Conservation (phyloP, 2,888 invertebrate species). For the Pandemis corylana region DNA sequence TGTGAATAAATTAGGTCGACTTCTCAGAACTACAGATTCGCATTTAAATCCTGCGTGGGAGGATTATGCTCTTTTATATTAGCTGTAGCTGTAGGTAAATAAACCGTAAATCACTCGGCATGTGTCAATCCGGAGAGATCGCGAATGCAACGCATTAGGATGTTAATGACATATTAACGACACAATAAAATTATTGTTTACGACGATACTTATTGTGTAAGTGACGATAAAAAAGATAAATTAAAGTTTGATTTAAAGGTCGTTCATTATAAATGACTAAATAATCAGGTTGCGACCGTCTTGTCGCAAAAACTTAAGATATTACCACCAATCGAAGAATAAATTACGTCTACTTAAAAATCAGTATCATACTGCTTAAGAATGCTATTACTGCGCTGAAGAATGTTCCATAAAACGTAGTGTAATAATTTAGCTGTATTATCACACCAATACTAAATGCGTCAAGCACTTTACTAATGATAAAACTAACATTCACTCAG, state of each 20-base stretch:
- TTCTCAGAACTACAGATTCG: conserved; percentile 28
- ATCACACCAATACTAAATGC: conserved; percentile 19
- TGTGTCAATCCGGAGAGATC: conserved; percentile 17
- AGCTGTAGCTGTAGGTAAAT: not conserved
- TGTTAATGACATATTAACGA: conserved; percentile 29
- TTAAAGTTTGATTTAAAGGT: not conserved
- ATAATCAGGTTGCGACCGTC: not conserved
- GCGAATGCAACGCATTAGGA: conserved; percentile 11
- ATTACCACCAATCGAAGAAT: not conserved
- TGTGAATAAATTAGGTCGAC: conserved; percentile 36
- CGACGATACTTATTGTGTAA: conserved; percentile 24
- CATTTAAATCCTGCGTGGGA: conserved; percentile 16
- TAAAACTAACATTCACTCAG: conserved; percentile 15
- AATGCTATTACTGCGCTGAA: not conserved
- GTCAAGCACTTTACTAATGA: conserved; percentile 26
- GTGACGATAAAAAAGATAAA: conserved; percentile 14
- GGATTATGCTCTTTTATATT: conserved; percentile 5
- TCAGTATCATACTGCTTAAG: no score
- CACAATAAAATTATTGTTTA: conserved; percentile 31
- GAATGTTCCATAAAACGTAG: conserved; percentile 13
- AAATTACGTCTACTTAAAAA: not conserved
- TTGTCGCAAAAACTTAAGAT: not conserved
- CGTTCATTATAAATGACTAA: not conserved
- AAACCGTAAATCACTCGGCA: conserved; percentile 19
- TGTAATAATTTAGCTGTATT: conserved; percentile 5